Conservation (phyloP, 2,113 vertebrate species). For the Caranx melampygus region DNA sequence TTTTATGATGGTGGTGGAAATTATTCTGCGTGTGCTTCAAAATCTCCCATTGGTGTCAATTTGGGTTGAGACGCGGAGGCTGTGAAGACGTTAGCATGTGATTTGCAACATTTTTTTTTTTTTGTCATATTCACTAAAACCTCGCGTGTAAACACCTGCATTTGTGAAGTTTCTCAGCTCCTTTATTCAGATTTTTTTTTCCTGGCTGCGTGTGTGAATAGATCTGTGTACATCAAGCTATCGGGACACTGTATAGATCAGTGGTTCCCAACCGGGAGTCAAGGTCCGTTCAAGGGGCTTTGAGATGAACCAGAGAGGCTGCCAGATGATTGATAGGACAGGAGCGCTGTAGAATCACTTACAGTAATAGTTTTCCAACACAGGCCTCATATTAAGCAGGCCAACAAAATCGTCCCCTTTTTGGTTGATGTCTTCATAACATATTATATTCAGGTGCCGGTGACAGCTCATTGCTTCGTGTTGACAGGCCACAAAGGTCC, state of each 20-base stretch:
- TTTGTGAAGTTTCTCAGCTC: background rate
- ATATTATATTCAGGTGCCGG: background rate
- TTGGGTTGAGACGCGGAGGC: background rate
- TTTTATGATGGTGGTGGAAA: no score
- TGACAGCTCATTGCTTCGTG: background rate
- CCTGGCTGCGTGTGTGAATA: background rate
- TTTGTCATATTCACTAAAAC: background rate
- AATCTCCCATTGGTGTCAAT: background rate
- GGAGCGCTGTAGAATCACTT: background rate
- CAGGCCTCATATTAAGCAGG: background rate
- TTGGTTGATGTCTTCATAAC: background rate
- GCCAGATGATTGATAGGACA: slow-evolving; percentile 12
- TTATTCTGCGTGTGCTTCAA: background rate
- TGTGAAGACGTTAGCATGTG: background rate
- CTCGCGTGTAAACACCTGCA: background rate
- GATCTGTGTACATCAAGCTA: background rate
- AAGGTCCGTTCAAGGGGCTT: background rate
- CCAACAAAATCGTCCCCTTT: background rate
- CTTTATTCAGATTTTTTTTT: background rate
- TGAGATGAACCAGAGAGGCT: background rate
- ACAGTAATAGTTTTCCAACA: background rate
- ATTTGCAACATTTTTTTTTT: slow-evolving; percentile 10
- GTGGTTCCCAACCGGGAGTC: background rate
- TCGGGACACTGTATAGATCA: background rate
- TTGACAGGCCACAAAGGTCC: background rate